Conservation (phyloP, 2,797 vertebrate species). For the Cyclopterus lumpus region DNA sequence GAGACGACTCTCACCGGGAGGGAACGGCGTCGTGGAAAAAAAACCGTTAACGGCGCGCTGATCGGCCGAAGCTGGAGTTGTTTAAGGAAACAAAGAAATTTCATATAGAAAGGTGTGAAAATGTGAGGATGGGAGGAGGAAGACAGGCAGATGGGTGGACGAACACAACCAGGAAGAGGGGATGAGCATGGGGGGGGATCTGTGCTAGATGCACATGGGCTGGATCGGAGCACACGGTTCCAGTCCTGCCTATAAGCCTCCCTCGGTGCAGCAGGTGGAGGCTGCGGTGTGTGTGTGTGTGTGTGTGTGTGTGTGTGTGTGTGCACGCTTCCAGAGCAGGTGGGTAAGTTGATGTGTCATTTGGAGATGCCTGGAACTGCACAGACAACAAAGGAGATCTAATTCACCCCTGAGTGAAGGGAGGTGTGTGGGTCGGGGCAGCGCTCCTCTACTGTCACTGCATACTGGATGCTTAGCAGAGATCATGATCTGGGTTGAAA, state of each 20-base stretch:
- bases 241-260: conserved; percentile 37
- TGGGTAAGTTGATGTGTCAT: conserved; percentile 56
- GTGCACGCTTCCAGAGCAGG: conserved; percentile 31
- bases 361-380: conserved; percentile 53
- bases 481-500: too few relatives aligned
- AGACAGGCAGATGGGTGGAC: conserved; percentile 56
- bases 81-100: conserved; percentile 20
- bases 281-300: conserved; percentile 23
- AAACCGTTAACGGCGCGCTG: conserved; percentile 51
- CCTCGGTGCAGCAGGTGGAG: conserved; percentile 39
- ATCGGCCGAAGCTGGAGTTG: conserved; percentile 43
- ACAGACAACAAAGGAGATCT: conserved; percentile 29
- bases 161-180: conserved; percentile 48
- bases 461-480: background rate
- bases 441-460: background rate
- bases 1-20: conserved; percentile 65
- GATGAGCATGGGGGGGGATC: conserved; percentile 17
- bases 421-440: background rate
- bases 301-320: conserved; percentile 16
- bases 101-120: conserved; percentile 20
- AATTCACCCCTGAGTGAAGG: conserved; percentile 3
- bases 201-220: conserved; percentile 44
- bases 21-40: conserved; percentile 31
- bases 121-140: conserved; percentile 25
- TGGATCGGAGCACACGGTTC: conserved; percentile 55